phyloP scores from a whole-genome alignment of 1,140 invertebrate genomes.

The Colletes gigas region DNA sequence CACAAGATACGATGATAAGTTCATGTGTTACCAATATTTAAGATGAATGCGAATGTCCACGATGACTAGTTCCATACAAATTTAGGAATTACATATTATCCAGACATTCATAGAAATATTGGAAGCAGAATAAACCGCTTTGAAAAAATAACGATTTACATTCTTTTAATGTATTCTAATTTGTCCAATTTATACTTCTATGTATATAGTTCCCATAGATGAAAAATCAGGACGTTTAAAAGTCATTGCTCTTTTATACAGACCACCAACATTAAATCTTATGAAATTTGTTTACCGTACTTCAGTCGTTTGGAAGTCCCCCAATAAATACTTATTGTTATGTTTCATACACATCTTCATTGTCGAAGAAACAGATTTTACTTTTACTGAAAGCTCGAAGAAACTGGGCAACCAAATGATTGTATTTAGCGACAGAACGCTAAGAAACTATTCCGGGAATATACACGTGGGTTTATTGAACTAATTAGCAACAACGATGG shows the following conservation, averaged over 20 bases:
- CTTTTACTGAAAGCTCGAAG: constrained; percentile 4
- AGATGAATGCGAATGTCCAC: neutral
- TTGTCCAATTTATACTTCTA: neutral
- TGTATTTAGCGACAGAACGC: neutral
- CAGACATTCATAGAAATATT: neutral
- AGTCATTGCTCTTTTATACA: neutral
- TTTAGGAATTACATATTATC: constrained; percentile 4
- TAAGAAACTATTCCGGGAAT: constrained; percentile 20
- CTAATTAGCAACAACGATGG: neutral
- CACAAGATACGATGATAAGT: neutral
- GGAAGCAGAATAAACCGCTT: neutral
- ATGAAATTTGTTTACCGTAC: constrained; percentile 10
- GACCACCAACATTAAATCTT: constrained; percentile 6
- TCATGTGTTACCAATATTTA: neutral
- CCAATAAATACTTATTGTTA: neutral
- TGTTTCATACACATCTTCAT: constrained; percentile 9
- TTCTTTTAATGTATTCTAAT: neutral
- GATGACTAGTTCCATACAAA: constrained; percentile 24
- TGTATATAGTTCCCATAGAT: neutral
- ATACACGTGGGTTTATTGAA: constrained; percentile 10
- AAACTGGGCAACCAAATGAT: neutral
- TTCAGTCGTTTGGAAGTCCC: constrained; percentile 4
- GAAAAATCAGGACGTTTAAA: neutral
- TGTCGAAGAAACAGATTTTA: constrained; percentile 15
- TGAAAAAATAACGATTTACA: constrained; percentile 7